A percentile compares a stretch with the other conserved stretches of the same genome.
Evolutionary conservation across 2,888 invertebrate species (phyloP).

Genomic region (Phoronis australis): DNA sequence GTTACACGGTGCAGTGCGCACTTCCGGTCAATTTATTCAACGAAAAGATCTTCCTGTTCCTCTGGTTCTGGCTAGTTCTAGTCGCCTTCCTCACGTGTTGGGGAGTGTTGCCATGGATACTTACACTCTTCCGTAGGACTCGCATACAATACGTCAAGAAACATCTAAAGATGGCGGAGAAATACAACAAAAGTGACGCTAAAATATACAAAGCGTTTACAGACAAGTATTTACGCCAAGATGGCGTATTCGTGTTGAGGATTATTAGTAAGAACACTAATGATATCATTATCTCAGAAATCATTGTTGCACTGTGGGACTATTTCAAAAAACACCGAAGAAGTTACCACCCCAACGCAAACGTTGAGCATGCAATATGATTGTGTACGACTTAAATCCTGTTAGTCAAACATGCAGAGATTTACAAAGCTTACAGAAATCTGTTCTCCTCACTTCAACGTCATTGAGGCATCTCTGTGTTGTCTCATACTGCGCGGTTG

Average conservation of each 20-base stretch:
- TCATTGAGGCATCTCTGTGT: too few species aligned
- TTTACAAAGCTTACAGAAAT: too few species aligned
- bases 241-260: constrained; percentile 49
- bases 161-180: constrained; percentile 54
- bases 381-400: too few species aligned
- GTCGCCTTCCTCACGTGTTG: constrained; percentile 39
- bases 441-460: too few species aligned
- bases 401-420: too few species aligned
- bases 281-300: constrained; percentile 48
- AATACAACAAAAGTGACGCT: constrained; percentile 42
- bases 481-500: too few species aligned
- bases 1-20: too few species aligned
- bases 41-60: too few species aligned
- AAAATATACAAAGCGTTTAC: constrained; percentile 48
- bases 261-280: constrained; percentile 48
- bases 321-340: constrained; percentile 28
- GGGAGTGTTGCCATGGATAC: constrained; percentile 45
- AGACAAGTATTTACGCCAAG: constrained; percentile 46
- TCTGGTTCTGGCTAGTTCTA: constrained; percentile 52
- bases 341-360: too few species aligned
- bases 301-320: constrained; percentile 47
- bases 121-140: constrained; percentile 48
- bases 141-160: constrained; percentile 53
- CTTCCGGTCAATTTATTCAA: too few species aligned
- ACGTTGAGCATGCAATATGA: too few species aligned